These are phyloP conservation scores for Lepidurus packardi DNA, from an alignment of 1,140 invertebrate species.

Conservation along the genomic window DNA sequence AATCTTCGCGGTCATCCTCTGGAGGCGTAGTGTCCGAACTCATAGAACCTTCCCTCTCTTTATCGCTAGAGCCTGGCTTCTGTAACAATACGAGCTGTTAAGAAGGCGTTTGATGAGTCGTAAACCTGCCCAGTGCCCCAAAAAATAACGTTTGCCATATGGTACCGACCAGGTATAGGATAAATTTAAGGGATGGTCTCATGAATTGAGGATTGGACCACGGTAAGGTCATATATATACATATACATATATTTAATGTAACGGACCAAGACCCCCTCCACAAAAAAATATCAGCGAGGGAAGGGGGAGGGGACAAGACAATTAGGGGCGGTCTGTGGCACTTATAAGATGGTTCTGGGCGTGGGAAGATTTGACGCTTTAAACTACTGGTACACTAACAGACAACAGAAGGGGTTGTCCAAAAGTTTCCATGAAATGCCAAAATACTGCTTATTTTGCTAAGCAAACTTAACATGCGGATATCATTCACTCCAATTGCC, in stretches of 20 bases:
- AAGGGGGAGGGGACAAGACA: not conserved
- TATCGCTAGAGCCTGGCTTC: constrained; percentile 25
- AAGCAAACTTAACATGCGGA: no score
- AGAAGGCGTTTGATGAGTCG: not conserved
- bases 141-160: constrained; percentile 1
- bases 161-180: constrained; percentile 10
- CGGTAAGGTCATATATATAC: not conserved
- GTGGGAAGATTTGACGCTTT: constrained; percentile 5
- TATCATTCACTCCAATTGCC: no score
- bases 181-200: not conserved
- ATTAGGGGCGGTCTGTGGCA: not conserved
- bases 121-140: not conserved
- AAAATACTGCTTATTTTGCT: no score
- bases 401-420: not conserved
- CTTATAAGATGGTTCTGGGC: not conserved
- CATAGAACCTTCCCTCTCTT: constrained; percentile 31
- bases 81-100: constrained; percentile 15
- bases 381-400: not conserved
- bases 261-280: not conserved
- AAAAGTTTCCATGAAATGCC: not conserved
- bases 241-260: not conserved
- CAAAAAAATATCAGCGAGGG: no score
- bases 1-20: constrained; percentile 33
- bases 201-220: not conserved
- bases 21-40: constrained; percentile 33